Evolutionary conservation across 2,797 vertebrate species (phyloP).

Genomic region (Sandelia bainsii): DNA sequence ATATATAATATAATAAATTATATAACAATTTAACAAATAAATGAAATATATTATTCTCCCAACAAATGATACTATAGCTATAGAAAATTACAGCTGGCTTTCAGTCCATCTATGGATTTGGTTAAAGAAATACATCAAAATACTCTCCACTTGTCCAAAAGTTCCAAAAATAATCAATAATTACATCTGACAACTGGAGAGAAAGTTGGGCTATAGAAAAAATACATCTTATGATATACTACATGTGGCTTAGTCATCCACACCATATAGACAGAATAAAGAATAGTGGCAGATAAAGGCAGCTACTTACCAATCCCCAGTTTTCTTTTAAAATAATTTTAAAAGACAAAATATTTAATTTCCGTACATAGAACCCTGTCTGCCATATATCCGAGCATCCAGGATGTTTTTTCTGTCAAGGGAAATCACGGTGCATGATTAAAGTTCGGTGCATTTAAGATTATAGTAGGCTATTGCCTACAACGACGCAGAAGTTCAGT

Average conservation of each 20-base stretch:
- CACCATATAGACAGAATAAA: constrained; percentile 49
- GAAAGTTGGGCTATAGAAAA: neutral
- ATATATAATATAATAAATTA: neutral
- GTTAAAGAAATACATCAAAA: neutral
- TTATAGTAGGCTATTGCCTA: constrained; percentile 52
- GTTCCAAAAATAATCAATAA: constrained; percentile 29
- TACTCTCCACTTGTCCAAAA: constrained; percentile 32
- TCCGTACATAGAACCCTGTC: neutral
- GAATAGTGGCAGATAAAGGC: constrained; percentile 63
- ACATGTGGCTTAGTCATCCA: constrained; percentile 23
- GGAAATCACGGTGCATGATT: constrained; percentile 51
- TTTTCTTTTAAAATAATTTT: constrained; percentile 71
- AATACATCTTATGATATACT: neutral
- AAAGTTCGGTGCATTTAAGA: constrained; percentile 76
- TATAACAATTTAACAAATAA: neutral
- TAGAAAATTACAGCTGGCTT: constrained; percentile 6
- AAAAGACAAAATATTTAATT: constrained; percentile 14
- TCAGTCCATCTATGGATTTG: constrained; percentile 22
- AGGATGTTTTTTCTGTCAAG: constrained; percentile 34
- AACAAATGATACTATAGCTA: constrained; percentile 7
- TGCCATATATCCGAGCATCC: neutral
- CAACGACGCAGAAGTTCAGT: constrained; percentile 83
- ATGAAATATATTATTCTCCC: too few species aligned
- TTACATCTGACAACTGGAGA: constrained; percentile 3
- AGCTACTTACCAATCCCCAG: constrained; percentile 83